Base-by-base conservation (phyloP, 2,888 invertebrate species). In the Lasioglossum leucozonium region DNA sequence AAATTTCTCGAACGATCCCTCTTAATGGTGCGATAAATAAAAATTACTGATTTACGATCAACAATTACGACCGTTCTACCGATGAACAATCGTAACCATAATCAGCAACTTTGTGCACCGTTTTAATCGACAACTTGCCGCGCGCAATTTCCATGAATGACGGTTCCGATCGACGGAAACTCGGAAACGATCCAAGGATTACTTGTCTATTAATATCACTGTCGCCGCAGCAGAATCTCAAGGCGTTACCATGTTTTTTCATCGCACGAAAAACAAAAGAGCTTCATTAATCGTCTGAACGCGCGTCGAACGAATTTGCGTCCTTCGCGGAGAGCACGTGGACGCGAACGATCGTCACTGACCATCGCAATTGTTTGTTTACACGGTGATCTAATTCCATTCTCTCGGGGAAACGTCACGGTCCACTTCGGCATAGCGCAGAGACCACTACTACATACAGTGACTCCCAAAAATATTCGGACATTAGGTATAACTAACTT, bases 131-230 rank as follows among this genome's bases (percentile, higher is more conserved):
- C 26, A 65, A 13, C 22, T n/a, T 47, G 10, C 22, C 16, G 22
- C 44, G 22, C 44, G 11, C n/a, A 37, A 67, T 47, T 65, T 67
- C 65, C 51, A 26, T 10, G 76, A 51, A 67, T 10, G 26, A 67
- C 34, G 44, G n/a, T 40, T 69, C 40, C 47, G 67, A 40, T 10
- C 18, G 8, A 26, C 44, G 26, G 67, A 77, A 76, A 65, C 76
- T 37, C 34, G 37, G 47, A 26, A 37, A 37, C 67, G 10, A 77
- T 77, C 67, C 77, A 77, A 77, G 77, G 77, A 77, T 69, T 69
- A 77, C 77, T 18, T 37, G 51, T 77, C 71, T 77, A 77, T 77
- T 72, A 62, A 72, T 79, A 72, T 8, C 72, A n/a, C 37, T 47
- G 72, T 51, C 58, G 42, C 22, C 30, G 10, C 26, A 16, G n/a